phyloP scores from a whole-genome alignment of 2,888 invertebrate species.

The Cerastoderma edule region DNA sequence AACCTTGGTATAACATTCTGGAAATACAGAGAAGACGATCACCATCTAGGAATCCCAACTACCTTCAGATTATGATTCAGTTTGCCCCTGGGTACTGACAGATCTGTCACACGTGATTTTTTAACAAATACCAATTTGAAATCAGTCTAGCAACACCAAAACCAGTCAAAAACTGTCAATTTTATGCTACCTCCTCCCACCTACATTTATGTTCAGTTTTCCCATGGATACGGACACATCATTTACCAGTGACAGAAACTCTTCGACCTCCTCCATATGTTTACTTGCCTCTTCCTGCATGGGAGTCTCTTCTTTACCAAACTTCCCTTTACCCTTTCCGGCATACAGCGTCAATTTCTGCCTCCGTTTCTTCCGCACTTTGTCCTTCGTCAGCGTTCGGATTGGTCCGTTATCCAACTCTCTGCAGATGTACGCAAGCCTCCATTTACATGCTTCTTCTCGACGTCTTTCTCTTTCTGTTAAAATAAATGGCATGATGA shows the following conservation, averaged over 20 bases:
- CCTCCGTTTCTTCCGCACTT: no score
- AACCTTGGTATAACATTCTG: no score
- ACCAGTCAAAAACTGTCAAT: no score
- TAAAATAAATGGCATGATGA: neutral
- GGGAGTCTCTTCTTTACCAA: no score
- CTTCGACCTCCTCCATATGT: neutral
- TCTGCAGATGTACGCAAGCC: constrained; percentile 18
- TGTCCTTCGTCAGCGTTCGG: no score
- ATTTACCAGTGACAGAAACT: neutral
- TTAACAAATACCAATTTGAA: neutral
- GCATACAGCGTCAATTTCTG: no score
- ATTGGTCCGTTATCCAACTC: constrained; percentile 36
- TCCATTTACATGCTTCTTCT: neutral
- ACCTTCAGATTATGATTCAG: no score
- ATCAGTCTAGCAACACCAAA: neutral
- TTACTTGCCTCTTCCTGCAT: no score
- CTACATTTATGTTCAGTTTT: constrained; percentile 6
- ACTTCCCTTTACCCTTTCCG: no score
- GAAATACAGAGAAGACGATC: no score
- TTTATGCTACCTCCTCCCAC: no score
- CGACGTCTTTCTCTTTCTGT: neutral
- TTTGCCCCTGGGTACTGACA: neutral
- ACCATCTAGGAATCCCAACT: no score
- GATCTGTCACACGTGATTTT: neutral
- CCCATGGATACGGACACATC: neutral